phyloP scores from a whole-genome alignment of 1,140 invertebrate genomes.

The Alviniconcha marisindica region DNA sequence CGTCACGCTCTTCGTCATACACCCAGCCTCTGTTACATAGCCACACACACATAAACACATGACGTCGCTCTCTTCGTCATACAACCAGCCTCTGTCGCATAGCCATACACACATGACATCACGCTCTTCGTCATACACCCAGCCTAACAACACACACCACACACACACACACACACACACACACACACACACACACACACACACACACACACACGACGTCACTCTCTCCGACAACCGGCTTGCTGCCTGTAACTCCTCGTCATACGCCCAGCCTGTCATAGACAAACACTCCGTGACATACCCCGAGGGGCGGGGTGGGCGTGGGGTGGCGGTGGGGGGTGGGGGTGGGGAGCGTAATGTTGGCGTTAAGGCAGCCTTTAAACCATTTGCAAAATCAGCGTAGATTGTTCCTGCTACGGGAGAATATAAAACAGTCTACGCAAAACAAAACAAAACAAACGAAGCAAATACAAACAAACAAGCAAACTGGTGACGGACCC shows the following conservation, averaged over 20 bases:
- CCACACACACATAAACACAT: background rate
- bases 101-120: background rate
- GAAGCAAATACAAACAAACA: background rate
- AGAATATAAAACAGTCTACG: too few species aligned
- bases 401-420: too few species aligned
- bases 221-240: conserved; percentile 16
- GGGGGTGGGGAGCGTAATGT: too few species aligned
- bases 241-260: conserved; percentile 10
- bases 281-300: too few species aligned
- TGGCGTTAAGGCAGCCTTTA: too few species aligned
- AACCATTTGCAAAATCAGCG: too few species aligned
- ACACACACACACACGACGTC: background rate
- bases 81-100: conserved; percentile 33
- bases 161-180: background rate
- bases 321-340: too few species aligned
- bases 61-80: background rate
- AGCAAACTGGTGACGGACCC: background rate
- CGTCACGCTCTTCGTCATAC: conserved; percentile 33
- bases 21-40: conserved; percentile 31
- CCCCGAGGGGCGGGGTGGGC: too few species aligned
- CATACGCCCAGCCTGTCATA: conserved; percentile 35
- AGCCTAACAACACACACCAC: too few species aligned
- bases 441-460: too few species aligned
- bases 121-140: too few species aligned
- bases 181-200: background rate